Base-by-base conservation (phyloP, 1,140 invertebrate species). In the Liolophura sinensis region DNA sequence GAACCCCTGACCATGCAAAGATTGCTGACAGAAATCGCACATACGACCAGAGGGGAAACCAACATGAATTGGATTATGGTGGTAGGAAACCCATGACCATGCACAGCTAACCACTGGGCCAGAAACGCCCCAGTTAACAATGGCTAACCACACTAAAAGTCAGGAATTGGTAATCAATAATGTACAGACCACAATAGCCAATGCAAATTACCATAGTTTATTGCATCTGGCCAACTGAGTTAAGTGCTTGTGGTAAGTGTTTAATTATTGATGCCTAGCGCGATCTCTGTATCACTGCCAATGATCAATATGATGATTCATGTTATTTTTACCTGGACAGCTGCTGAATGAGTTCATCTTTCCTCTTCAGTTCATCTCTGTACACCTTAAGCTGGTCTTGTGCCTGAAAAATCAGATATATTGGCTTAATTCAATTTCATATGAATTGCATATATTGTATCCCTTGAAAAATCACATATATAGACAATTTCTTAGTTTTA, bases 261-360 rank as follows among this genome's bases (percentile, higher is more conserved):
- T 40, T 65, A 59, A 57, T 46, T 55, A 50, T 56, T 25, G 57
- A 31, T 40, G 59, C 40, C n/a, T 52, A 20, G 7, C 15, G 0
- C 20, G n/a, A 12, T 22, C 25, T n/a, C 52, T 24, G 22, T 55
- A 49, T 27, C 1, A 31, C 16, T 64, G 18, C 22, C n/a, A n/a
- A 58, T 58, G 16, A 54, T 46, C 27, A 55, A 55, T 16, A 18
- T 22, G 46, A 31, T 48, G n/a, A 18, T 22, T 49, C 9, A 4
- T 25, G 47, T n/a, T 60, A 52, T 60, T 22, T 50, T 62, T 76
- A 77, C 74, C 76, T 80, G 22, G 74, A 69, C 25, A 84, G 60
- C 56, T 83, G 79, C 49, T 79, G 75, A 62, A 84, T 82, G 22
- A 83, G 67, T 14, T 68, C 55, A 70, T 84, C 82, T 72, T 83